Conservation (phyloP, 1,140 invertebrate genomes). For the Camponotus vicinus region DNA sequence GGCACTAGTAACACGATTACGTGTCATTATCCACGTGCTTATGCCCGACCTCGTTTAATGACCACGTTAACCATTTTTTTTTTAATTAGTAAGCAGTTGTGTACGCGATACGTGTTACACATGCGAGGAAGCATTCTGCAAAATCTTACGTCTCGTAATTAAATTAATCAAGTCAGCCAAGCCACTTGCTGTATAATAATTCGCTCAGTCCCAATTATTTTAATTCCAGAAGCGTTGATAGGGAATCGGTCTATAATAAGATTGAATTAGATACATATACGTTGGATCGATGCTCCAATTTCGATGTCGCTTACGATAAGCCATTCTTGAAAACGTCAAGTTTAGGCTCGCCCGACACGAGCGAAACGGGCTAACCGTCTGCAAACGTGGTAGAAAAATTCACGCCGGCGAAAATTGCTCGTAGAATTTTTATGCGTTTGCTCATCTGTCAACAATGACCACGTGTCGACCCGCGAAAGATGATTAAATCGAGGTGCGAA, state of each 20-base stretch:
- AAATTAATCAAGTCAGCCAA: not conserved
- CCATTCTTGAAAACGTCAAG: not conserved
- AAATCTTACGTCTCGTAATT: not conserved
- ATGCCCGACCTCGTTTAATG: conserved; percentile 35
- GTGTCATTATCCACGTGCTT: conserved; percentile 46
- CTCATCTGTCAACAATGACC: not conserved
- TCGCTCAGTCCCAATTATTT: not conserved
- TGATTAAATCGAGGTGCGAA: not conserved
- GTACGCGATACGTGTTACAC: not conserved
- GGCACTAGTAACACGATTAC: conserved; percentile 60
- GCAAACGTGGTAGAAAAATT: conserved; percentile 22
- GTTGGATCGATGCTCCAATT: conserved; percentile 44
- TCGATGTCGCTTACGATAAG: conserved; percentile 25
- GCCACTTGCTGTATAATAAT: not conserved
- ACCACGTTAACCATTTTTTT: conserved; percentile 23
- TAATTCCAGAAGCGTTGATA: not conserved
- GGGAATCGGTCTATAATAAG: not conserved
- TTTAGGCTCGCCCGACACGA: conserved; percentile 10
- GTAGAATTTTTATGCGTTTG: too few species aligned
- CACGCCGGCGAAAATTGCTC: not conserved
- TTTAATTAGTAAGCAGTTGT: conserved; percentile 9
- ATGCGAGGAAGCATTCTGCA: not conserved
- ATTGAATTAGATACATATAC: conserved; percentile 23
- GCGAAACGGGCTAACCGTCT: conserved; percentile 42
- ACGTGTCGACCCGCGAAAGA: not conserved